Evolutionary conservation across 1,140 invertebrate species (phyloP), one percentile per base, ranked within the genome.

Genomic region (Gryllus bimaculatus): DNA sequence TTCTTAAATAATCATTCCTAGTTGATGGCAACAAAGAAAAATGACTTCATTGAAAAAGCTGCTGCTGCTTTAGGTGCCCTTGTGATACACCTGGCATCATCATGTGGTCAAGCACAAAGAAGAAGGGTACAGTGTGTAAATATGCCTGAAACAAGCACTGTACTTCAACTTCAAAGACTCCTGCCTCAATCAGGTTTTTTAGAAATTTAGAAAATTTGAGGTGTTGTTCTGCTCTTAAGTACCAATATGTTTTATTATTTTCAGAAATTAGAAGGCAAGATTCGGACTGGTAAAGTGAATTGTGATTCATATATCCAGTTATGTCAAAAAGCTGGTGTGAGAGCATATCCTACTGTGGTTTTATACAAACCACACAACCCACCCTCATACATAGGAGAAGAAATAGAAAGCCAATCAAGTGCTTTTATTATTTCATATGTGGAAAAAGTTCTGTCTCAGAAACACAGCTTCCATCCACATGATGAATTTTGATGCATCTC

Each of bases 251-350:
- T 5, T 78, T 81, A 66, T 75, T 75, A 79, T 75, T 84, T 85
- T 75, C 81, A 91, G 89, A 83, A 84, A 82, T 81, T 91, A 48
- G 84, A 89, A 76, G 87, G 86, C n/a, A 83, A 82, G 81, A 86
- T 89, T 6, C 86, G 86, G 78, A 84, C 87, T 66, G 90, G 87
- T 12, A 90, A 88, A 84, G 82, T 91, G 5, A 87, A 92, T 83
- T 92, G 90, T 85, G 87, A 90, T 48, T 78, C 82, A 26, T 84
- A 87, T 79, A 81, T 81, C 21, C 66, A 82, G 13, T 75, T 88
- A 13, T 91, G 90, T 83, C 80, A 83, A 7, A 80, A 86, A 78
- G 88, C 87, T 39, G 86, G 86, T 54, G 83, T 91, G 7, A 80
- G 83, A 75, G 86, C 85, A 8, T 91, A 90, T 83, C 90, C 90